Evolutionary conservation across 1,140 invertebrate genomes (phyloP), one percentile per base, ranked within the genome.

Genomic region (Coboldia fuscipes): DNA sequence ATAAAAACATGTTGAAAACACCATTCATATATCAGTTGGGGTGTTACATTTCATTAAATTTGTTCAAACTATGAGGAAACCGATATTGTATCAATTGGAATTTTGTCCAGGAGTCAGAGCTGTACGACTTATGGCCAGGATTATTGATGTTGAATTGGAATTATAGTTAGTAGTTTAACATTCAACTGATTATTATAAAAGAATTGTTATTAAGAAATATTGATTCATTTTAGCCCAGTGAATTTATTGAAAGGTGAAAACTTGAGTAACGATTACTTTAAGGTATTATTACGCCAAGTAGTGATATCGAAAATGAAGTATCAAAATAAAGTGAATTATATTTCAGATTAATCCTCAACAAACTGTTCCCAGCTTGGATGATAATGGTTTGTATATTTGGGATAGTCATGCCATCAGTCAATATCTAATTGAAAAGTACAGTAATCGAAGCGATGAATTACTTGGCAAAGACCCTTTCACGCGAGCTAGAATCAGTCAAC

Each of bases 271-370:
- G n/a, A n/a, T n/a, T n/a, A n/a, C n/a, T n/a, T n/a, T n/a, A n/a
- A n/a, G n/a, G n/a, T n/a, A n/a, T n/a, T n/a, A n/a, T n/a, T n/a
- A n/a, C n/a, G n/a, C n/a, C n/a, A n/a, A n/a, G n/a, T n/a, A n/a
- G n/a, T n/a, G n/a, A n/a, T n/a, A n/a, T n/a, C n/a, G n/a, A n/a
- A n/a, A n/a, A n/a, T n/a, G n/a, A n/a, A n/a, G n/a, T n/a, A n/a
- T n/a, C n/a, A n/a, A n/a, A n/a, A n/a, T n/a, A n/a, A n/a, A n/a
- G n/a, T n/a, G n/a, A n/a, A n/a, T n/a, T n/a, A n/a, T n/a, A n/a
- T n/a, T n/a, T n/a, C n/a, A 68, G 66, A 44, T 68, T 18, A 70
- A 70, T 48, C 65, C 65, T n/a, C 54, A 61, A 37, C 65, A 64
- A 37, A 64, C 57, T 3, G 46, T 71, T 31, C 68, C 68, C 4